These are phyloP conservation scores for Crossaster papposus DNA, from an alignment of 53 echinoderm and acorn worm genomes.

Conservation along the genomic window DNA sequence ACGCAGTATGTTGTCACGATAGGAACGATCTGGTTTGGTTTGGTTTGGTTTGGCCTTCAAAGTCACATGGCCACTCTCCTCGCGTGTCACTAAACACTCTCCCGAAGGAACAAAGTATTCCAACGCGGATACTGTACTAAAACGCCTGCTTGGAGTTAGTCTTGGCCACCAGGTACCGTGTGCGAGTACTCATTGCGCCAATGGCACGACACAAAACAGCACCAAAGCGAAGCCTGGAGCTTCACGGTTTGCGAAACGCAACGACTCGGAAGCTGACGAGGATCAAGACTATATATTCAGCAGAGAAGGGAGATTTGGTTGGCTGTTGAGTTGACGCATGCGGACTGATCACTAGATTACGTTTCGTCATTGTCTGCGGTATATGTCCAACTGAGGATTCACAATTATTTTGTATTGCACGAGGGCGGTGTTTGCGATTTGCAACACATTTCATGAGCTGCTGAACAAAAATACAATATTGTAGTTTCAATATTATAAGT, in stretches of 20 bases:
- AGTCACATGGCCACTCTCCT: background rate
- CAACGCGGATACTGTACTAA: too few species aligned
- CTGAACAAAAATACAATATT: too few species aligned
- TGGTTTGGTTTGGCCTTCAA: background rate
- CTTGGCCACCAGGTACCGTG: background rate
- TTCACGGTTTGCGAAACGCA: background rate
- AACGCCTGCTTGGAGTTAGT: background rate
- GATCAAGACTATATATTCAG: too few species aligned
- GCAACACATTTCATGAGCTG: background rate
- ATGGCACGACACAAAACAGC: background rate
- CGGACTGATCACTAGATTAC: background rate
- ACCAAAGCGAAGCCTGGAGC: background rate
- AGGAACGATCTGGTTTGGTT: background rate
- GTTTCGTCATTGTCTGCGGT: background rate
- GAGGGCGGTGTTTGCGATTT: constrained; percentile 18
- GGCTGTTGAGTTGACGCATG: constrained; percentile 16
- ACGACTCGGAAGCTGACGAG: background rate
- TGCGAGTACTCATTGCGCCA: background rate
- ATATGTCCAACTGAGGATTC: background rate
- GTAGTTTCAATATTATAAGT: too few species aligned
- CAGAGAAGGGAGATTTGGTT: background rate
- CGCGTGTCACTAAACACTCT: background rate
- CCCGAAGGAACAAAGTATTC: background rate
- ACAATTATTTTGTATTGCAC: background rate
- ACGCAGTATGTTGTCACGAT: background rate